Evolutionary conservation across 2,888 invertebrate species (phyloP).

Genomic region (Spicauda simplicius): DNA sequence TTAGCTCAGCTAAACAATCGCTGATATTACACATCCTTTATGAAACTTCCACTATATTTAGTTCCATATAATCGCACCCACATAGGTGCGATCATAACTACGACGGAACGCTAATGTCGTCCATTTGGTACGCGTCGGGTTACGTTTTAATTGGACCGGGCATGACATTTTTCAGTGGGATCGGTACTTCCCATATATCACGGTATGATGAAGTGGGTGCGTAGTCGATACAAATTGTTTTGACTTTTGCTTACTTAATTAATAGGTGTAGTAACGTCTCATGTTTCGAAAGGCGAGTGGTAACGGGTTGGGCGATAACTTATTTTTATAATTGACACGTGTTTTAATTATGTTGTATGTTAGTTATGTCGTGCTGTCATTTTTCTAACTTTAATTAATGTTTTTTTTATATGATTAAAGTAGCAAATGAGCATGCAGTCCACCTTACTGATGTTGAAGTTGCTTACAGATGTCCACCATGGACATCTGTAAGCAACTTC

Average conservation of each 20-base stretch:
- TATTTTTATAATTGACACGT: neutral
- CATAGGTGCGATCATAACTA: constrained; percentile 11
- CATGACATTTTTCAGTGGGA: constrained; percentile 24
- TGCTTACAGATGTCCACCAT: too few species aligned
- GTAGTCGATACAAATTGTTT: constrained; percentile 20
- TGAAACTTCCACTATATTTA: too few species aligned
- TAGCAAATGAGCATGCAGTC: too few species aligned
- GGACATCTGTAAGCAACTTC: too few species aligned
- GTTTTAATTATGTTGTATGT: neutral
- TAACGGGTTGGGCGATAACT: neutral
- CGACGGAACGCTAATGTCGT: constrained; percentile 18
- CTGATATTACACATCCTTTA: neutral
- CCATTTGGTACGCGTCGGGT: constrained; percentile 26
- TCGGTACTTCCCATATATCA: constrained; percentile 13
- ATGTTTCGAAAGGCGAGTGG: neutral
- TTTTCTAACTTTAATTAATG: neutral
- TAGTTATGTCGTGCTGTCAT: neutral
- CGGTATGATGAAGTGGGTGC: constrained; percentile 20
- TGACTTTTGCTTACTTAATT: constrained; percentile 3
- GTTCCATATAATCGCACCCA: neutral
- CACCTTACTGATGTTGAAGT: too few species aligned
- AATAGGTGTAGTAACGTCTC: neutral
- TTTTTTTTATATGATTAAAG: too few species aligned
- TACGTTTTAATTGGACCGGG: constrained; percentile 28
- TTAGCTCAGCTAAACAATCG: too few species aligned